Evolutionary conservation across 1,140 invertebrate genomes (phyloP), one percentile per base, ranked within the genome.

Genomic region (Lepidurus arcticus): DNA sequence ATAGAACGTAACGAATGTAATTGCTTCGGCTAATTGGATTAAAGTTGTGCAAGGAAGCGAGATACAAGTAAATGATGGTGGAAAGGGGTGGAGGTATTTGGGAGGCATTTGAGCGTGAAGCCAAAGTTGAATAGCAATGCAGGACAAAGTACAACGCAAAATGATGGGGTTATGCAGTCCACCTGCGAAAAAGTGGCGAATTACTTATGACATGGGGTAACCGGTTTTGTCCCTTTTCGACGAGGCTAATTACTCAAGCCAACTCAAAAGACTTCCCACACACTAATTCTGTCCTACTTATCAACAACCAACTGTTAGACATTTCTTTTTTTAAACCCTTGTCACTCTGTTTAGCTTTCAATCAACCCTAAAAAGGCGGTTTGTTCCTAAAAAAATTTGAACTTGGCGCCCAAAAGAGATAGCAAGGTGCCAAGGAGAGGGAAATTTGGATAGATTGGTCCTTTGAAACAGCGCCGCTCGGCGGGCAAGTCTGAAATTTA

Each of bases 201-300:
- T 65, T 65, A 65, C 21, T 65, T 65, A 21, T 65, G 53, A 65
- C 53, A 65, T 65, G 53, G n/a, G 53, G 53, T 21, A 65, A 65
- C 53, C 53, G 53, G 53, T 65, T 65, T 65, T 13, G 16, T 21
- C 53, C 53, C 21, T 65, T 65, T 13, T 13, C 53, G 16, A 65
- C 16, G n/a, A 65, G 53, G 53, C 53, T 65, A 65, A 65, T 65
- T 21, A 65, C 53, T 65, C 53, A 65, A 21, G 53, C 16, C 7
- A 65, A 21, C 53, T 13, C 21, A 65, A 65, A 65, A 21, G 53
- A 65, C 53, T 65, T 65, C 9, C 53, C 53, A 65, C 53, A 47
- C 45, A 65, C 53, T 21, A 65, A 65, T 65, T 21, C 21, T 65
- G 53, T 65, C 53, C 53, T 21, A 65, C 21, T 65, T 65, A 65